Base-by-base conservation (phyloP, 2,888 invertebrate species). In the Acanthosepion lycidas region DNA sequence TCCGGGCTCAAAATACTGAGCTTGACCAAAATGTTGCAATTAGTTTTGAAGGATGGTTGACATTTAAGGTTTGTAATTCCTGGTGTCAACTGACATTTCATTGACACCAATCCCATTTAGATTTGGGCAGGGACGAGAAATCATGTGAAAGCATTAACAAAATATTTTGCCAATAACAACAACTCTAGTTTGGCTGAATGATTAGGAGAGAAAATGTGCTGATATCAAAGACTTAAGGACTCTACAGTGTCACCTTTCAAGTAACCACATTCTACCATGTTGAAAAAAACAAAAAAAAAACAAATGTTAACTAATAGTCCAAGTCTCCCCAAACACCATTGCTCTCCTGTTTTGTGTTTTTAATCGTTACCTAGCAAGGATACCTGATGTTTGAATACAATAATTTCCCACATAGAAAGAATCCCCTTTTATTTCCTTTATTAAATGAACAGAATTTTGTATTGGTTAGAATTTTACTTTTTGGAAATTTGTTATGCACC, bases 121-220 rank as follows among this genome's bases (percentile, higher is more conserved):
- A 78, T 78, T 78, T 78, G 4, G n/a, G n/a, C 12, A 5, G n/a
- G 33, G n/a, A 78, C 2, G n/a, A 78, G 33, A 15, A 33, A n/a
- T 78, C 78, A 78, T 78, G 78, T 78, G 78, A n/a, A 78, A n/a
- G n/a, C n/a, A 78, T 78, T n/a, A 78, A 78, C n/a, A 78, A 78
- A 78, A 78, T 78, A 78, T 78, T 78, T 78, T 78, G 78, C 33
- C 78, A 78, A 78, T 78, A 78, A n/a, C 78, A 78, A n/a, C 78
- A 9, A 78, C 78, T 78, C 33, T 33, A n/a, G 78, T 15, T 78
- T 78, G 78, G 33, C n/a, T 33, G 78, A n/a, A 78, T n/a, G 78
- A 78, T n/a, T 78, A 78, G 12, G 78, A 78, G 78, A 78, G n/a
- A 78, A 78, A 78, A 78, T 12, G 15, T n/a, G 78, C 78, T 78